phyloP scores from a whole-genome alignment of 1,140 invertebrate genomes.

The Plutomurus gul region DNA sequence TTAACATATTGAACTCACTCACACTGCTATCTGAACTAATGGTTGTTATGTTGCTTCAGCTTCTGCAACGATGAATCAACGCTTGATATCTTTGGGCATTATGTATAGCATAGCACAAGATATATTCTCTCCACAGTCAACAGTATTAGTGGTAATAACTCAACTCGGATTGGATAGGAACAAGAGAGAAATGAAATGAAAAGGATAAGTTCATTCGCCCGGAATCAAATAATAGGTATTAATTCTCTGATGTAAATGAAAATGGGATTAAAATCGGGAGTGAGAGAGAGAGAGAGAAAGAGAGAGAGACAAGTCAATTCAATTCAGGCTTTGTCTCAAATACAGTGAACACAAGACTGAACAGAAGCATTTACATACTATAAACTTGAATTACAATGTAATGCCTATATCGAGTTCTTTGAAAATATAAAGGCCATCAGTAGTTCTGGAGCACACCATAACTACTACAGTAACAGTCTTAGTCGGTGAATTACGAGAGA shows the following conservation, averaged over 20 bases:
- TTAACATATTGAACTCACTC: background rate
- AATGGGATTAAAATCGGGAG: slow-evolving; percentile 37
- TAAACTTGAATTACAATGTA: background rate
- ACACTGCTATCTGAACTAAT: background rate
- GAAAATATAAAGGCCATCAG: too few species aligned
- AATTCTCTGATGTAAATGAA: slow-evolving; percentile 20
- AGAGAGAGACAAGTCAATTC: background rate
- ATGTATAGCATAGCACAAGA: too few species aligned
- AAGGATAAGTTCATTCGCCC: slow-evolving; percentile 37
- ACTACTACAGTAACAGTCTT: too few species aligned
- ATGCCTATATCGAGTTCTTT: too few species aligned
- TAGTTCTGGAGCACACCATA: too few species aligned
- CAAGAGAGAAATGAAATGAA: background rate
- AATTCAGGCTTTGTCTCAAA: slow-evolving; percentile 14
- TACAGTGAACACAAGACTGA: background rate
- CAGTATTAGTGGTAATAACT: too few species aligned
- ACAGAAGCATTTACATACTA: background rate
- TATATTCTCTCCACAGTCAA: too few species aligned
- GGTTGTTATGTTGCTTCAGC: too few species aligned
- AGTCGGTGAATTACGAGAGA: too few species aligned
- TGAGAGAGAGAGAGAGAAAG: background rate
- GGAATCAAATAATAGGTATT: slow-evolving; percentile 50
- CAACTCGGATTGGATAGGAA: background rate
- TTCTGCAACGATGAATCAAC: too few species aligned
- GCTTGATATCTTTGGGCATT: too few species aligned